Base-by-base conservation (phyloP, 2,797 vertebrate species). In the Alcedo atthis region DNA sequence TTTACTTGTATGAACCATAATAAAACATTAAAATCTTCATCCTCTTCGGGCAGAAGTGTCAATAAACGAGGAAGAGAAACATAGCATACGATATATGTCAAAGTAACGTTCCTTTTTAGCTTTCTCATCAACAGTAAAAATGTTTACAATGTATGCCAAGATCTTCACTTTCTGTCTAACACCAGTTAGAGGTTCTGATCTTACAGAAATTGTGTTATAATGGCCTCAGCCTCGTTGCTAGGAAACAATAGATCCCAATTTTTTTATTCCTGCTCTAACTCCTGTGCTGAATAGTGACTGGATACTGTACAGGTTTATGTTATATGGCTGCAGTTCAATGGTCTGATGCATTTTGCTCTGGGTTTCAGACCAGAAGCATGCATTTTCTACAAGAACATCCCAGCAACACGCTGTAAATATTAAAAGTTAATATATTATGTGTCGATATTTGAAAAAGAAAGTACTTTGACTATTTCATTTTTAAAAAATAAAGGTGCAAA, bases 401-500 rank as follows among this genome's bases (percentile, higher is more conserved):
- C 96, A 96, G 97, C 97, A 98, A 98, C 96, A 95, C 89, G 97
- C 97, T 98, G 98, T 98, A 98, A 97, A 98, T 98, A 98, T 73
- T 97, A 84, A 96, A 98, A 97, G 97, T 98, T 97, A 97, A 98
- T 97, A 98, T 97, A 98, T 97, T 97, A 97, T 95, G 98, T 98
- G 98, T 98, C 95, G 85, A 98, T 98, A 97, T 98, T 98, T 98
- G 98, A 97, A 98, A 98, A 97, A 98, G 91, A 97, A 97, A 97
- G 97, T 98, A 98, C 97, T 98, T 98, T 98, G 98, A 98, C 97
- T 98, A 98, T 98, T 98, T 98, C 98, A 86, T 98, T 98, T 98
- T 98, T 98, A 87, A 98, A 98, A 98, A 98, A 98, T 98, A 98
- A 98, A 98, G 97, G 95, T 96, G 93, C 97, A 98, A 98, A 98